Base-by-base conservation (phyloP, 2,797 vertebrate genomes). In the Sciurus vulgaris region DNA sequence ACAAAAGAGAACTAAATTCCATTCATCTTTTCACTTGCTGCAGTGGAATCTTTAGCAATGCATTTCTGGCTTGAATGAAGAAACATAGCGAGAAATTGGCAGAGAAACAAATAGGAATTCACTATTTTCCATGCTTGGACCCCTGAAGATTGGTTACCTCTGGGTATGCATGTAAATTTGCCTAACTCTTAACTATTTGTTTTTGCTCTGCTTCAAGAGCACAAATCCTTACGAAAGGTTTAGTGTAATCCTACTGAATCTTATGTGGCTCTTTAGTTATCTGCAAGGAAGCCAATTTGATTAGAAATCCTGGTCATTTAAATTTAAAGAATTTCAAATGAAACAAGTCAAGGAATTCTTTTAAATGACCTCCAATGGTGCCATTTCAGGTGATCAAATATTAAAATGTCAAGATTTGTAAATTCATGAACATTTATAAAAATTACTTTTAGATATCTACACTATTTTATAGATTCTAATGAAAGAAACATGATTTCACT, bases 21-120 rank as follows among this genome's bases (percentile, higher is more conserved):
- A 98, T 98, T 98, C 98, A 98, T 98, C 98, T 97, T 98, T 99
- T 99, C 98, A 98, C 97, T 98, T 97, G 97, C 98, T 98, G 97
- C 97, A 98, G 97, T 97, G 97, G 98, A 98, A 98, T 98, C 98
- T 98, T 98, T 97, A 98, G 97, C 98, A 98, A 98, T 96, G 97
- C 88, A 96, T 0, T 98, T 98, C 97, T 98, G 97, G 96, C 98
- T 97, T 97, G 94, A 98, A 97, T 98, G 97, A 98, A 97, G 98
- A 98, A 98, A 98, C 97, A 98, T 96, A 98, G 97, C 89, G 94
- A 98, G 96, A 98, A 98, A 98, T 93, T 98, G 97, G 98, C 98
- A 98, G 91, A 98, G 95, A 97, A 96, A 98, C 97, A 98, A 98
- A 97, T 96, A 98, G 89, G 93, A 98, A 98, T 98, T 97, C 96